Base-by-base conservation (phyloP, 2,113 vertebrate species). In the Aegotheles bennettii region DNA sequence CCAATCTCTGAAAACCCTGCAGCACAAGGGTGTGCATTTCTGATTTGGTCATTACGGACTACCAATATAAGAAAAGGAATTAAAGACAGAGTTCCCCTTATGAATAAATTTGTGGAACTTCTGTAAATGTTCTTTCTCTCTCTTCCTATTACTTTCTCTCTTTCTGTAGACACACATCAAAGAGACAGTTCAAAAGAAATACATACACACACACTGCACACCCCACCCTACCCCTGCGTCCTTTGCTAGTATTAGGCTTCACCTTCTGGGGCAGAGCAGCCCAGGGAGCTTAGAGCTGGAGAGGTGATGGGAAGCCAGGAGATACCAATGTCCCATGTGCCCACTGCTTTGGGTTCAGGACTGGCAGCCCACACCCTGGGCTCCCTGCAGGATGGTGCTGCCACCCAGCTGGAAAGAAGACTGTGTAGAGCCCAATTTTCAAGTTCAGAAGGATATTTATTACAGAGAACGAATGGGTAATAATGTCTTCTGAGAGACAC, bases 271-370 rank as follows among this genome's bases (percentile, higher is more conserved):
- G 25, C 45, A 57, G 47, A 33, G 47, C 65, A 63, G 84, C 10
- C 16, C 38, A 15, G 23, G 6, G 11, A 63, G 61, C 10, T 67
- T 63, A 7, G 25, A 33, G 25, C 35, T 35, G n/a, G 45, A 56
- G 42, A 13, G 56, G 31, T 9, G 10, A 35, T 0, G 0, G 33
- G 28, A 67, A 48, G n/a, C 4, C 40, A 7, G 47, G 24, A 29
- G 60, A 67, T 24, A 14, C 2, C 9, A 5, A 12, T 11, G 25
- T 31, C 31, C 50, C 60, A 4, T 1, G 5, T 0, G 0, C 2
- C 13, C 18, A 19, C 35, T 9, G 35, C 33, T 33, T 43, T 74
- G 40, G 63, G 48, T n/a, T 38, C 40, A 5, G 4, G 24, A 40
- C 42, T 16, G 20, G 29, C 59, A 51, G 51, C 36, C 23, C 36